These are phyloP conservation scores for Machaerirhynchus nigripectus DNA, from an alignment of 2,113 vertebrate genomes.

Conservation along the genomic window DNA sequence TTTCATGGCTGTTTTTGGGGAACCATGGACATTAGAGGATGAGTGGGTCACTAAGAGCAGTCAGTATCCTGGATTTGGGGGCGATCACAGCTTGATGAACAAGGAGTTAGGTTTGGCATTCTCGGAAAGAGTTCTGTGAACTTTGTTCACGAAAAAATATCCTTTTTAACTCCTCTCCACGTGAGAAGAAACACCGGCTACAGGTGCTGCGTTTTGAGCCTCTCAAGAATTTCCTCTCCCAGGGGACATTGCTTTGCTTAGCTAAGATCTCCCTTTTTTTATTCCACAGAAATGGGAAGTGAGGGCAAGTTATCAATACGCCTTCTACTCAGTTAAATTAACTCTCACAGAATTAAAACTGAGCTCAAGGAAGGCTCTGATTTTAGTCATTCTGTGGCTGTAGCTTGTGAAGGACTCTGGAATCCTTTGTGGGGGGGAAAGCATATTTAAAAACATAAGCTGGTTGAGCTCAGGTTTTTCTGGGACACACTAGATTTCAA, in stretches of 20 bases:
- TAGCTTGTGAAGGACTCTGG: not conserved
- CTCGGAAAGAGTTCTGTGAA: not conserved
- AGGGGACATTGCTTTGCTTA: not conserved
- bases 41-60: not conserved
- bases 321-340: not conserved
- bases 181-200: not conserved
- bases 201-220: not conserved
- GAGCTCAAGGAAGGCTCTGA: not conserved
- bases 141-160: not conserved
- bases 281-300: not conserved
- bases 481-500: not conserved
- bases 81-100: not conserved
- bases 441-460: not conserved
- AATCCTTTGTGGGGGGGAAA: not conserved
- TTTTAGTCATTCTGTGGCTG: not conserved
- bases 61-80: not conserved
- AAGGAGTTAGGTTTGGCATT: not conserved
- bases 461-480: not conserved
- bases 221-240: not conserved
- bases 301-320: not conserved
- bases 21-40: not conserved
- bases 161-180: not conserved
- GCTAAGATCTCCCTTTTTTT: not conserved
- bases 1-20: not conserved
- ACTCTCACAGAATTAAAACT: not conserved